Evolutionary conservation across 2,113 vertebrate species (phyloP).

Genomic region (Leptodactylus fuscus): DNA sequence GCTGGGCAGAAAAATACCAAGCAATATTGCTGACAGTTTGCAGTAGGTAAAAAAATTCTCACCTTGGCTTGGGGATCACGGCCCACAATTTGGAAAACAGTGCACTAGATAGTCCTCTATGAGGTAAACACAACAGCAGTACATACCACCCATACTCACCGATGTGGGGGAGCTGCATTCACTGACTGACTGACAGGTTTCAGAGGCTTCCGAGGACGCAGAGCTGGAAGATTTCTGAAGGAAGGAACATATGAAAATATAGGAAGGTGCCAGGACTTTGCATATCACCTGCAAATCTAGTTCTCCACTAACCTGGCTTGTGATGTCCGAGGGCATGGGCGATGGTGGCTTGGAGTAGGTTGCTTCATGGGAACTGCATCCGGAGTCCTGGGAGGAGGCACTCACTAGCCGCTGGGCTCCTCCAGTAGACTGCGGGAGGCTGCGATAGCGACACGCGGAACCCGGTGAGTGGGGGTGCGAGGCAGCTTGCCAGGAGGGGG

Average conservation of each 20-base stretch:
- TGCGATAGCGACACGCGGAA: slow-evolving; percentile 93
- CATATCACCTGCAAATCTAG: not conserved
- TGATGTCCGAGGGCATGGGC: slow-evolving; percentile 96
- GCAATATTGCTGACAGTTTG: no score
- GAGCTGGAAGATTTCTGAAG: slow-evolving; percentile 97
- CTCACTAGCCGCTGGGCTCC: slow-evolving; percentile 91
- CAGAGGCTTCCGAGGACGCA: slow-evolving; percentile 95
- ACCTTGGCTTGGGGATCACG: no score
- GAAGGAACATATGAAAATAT: not conserved
- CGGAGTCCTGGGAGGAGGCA: slow-evolving; percentile 97
- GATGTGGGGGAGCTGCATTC: slow-evolving; percentile 97
- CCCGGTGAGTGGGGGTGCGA: slow-evolving; percentile 82
- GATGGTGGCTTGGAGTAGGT: slow-evolving; percentile 95
- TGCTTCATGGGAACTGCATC: slow-evolving; percentile 95
- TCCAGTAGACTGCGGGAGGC: slow-evolving; percentile 88
- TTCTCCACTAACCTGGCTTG: slow-evolving; percentile 85
- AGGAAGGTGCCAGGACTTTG: not conserved
- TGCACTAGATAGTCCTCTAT: no score
- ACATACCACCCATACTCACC: no score
- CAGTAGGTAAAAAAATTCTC: no score
- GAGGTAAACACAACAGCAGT: no score
- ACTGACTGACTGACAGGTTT: slow-evolving; percentile 97
- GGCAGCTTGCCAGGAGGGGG: slow-evolving; percentile 83
- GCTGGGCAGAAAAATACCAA: no score
- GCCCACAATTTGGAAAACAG: no score